These are phyloP conservation scores for Halichoeres trimaculatus DNA, from an alignment of 2,113 vertebrate species.

Conservation along the genomic window DNA sequence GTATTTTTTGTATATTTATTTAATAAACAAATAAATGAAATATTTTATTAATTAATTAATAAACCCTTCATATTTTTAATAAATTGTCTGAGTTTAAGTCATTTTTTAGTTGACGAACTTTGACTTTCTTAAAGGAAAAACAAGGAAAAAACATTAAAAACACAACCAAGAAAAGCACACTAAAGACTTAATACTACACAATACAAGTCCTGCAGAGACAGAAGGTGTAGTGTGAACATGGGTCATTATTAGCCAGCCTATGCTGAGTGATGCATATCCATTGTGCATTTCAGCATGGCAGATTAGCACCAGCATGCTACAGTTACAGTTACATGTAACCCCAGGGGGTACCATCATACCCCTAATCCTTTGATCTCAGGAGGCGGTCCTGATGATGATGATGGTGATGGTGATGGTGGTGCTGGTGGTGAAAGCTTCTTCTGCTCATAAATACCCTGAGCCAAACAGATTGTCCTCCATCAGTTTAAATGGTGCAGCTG, in stretches of 20 bases:
- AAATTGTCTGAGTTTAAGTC: no score
- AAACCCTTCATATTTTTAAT: no score
- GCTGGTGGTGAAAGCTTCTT: constrained; percentile 25
- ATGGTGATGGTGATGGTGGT: constrained; percentile 10
- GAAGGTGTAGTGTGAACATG: no score
- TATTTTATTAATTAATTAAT: no score
- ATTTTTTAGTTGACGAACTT: no score
- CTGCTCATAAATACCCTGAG: constrained; percentile 35
- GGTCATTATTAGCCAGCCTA: constrained; percentile 48
- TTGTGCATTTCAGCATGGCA: constrained; percentile 54
- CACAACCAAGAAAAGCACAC: no score
- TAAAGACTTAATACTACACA: no score
- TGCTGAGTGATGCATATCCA: constrained; percentile 22
- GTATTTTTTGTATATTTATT: no score
- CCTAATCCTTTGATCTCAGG: constrained; percentile 62
- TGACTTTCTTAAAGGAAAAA: no score
- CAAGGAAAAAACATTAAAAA: no score
- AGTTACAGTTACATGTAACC: constrained; percentile 18
- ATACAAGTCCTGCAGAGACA: not conserved
- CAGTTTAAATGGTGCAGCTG: constrained; percentile 41
- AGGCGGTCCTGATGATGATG: constrained; percentile 18
- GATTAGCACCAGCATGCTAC: constrained; percentile 60
- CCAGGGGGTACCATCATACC: constrained; percentile 45
- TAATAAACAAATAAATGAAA: no score
- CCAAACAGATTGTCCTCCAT: constrained; percentile 39